Evolutionary conservation across 2,888 invertebrate genomes (phyloP), one percentile per base, ranked within the genome.

Genomic region (Drymonia ruficornis): DNA sequence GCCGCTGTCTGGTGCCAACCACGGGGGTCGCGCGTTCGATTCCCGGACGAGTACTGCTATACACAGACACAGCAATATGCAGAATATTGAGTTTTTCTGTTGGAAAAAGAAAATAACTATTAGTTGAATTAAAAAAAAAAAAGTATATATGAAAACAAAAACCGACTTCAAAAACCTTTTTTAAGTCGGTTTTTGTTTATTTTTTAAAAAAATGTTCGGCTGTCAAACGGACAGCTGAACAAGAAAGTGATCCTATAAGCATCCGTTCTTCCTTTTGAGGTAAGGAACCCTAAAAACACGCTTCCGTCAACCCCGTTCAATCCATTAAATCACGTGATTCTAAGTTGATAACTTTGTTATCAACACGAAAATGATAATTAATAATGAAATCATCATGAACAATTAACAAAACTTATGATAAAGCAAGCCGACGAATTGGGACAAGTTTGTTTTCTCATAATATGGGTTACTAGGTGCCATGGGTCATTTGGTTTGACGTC

Each of bases 21-120:
- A 89, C 1, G 90, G 89, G 0, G 91, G 89, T 48, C 84, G 70
- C 19, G 87, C 86, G 38, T 73, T 78, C 49, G 83, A 71, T 56
- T 81, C 78, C 53, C 65, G 73, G 38, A 87, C 58, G 5, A 85
- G 63, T 0, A 73, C 29, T 23, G 75, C 70, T 55, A 86, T 38
- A 55, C 78, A 77, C 2, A 79, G 19, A 1, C 81, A 38, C 40
- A 83, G 23, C 0, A 86, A 49, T 1, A 81, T 3, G 15, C 72
- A 78, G 0, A 67, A 56, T 59, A 77, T 55, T 23, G 76, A 60
- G 40, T 55, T 68, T 48, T 58, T 80, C 87, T 86, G 78, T 53
- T 16, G 43, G 62, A 67, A 69, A 70, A 61, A 28, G 45, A 55
- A 50, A 31, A 18, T 40, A 49, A 47, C 52, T 23, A 15, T 63